Base-by-base conservation (phyloP, 2,113 vertebrate species). In the Rhea pennata region DNA sequence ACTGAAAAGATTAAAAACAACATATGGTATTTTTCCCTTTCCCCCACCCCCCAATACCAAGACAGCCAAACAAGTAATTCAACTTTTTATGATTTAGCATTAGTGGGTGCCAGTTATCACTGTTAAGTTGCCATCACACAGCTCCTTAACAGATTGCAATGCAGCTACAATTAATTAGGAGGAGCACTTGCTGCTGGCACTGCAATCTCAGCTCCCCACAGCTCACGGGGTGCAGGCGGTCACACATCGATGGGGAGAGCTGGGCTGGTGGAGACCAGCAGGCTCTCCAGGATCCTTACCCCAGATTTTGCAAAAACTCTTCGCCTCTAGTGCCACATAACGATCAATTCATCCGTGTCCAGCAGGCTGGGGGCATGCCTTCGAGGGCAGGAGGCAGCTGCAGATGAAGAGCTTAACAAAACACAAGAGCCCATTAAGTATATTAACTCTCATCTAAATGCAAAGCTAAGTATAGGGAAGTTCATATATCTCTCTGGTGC, bases 161-260 rank as follows among this genome's bases (percentile, higher is more conserved):
- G 54, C 3, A 84, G 70, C 76, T 91, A 67, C 84, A 82, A 88
- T 90, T 97, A 97, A 97, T 96, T 93, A 96, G 92, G 72, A 87
- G 84, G 80, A 90, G 67, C 82, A 33, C 75, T 90, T 2, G 2
- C 40, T 93, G 75, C 89, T 92, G 90, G 90, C 84, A 59, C 15
- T 31, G 82, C n/a, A 1, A 1, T 15, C 53, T 31, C 69, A 71
- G 72, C 81, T 59, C 88, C 84, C n/a, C 48, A 11, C 13, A 58
- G 66, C 84, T 94, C 87, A 87, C 13, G 16, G 72, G 31, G 50
- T 71, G n/a, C 3, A 1, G 27, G 61, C 64, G 92, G 88, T 93
- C 84, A 84, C n/a, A 51, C 24, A 81, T 53, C 54, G 73, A 0
- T 1, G 4, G 67, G 71, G 66, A 88, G 5, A 4, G 9, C 44